A percentile compares a stretch with the other conserved stretches of the same genome.
These are phyloP conservation scores for Cephus rjabovi DNA, from an alignment of 2,888 invertebrate genomes.

Conservation along the genomic window DNA sequence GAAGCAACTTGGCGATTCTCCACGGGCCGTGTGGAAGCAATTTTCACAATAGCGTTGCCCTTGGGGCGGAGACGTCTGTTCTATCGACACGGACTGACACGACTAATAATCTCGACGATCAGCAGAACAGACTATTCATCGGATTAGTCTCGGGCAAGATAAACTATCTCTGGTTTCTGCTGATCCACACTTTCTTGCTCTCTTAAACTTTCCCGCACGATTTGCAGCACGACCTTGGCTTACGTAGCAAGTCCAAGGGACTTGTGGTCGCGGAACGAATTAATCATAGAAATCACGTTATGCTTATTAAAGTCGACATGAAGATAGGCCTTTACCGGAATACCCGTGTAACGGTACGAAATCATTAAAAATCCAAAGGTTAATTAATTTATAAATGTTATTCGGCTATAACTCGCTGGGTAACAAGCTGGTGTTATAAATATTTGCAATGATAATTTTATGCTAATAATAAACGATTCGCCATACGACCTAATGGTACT, in stretches of 20 bases:
- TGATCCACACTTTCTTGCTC: neutral
- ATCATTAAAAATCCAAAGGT: neutral
- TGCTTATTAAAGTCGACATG: neutral
- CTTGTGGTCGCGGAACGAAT: neutral
- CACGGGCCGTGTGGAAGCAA: neutral
- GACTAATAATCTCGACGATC: neutral
- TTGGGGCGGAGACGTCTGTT: neutral
- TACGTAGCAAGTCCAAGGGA: neutral
- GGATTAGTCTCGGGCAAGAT: neutral
- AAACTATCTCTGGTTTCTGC: neutral
- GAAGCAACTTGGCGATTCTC: neutral
- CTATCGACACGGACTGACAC: neutral
- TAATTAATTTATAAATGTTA: conserved; percentile 43
- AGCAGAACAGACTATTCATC: neutral
- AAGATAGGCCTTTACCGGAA: neutral
- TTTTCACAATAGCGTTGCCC: neutral
- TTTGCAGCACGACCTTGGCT: neutral
- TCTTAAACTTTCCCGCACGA: neutral
- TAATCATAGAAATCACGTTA: neutral
- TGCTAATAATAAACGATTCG: conserved; percentile 34
- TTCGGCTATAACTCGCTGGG: conserved; percentile 43
- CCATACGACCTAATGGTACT: neutral
- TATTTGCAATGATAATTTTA: conserved; percentile 49
- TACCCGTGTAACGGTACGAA: neutral
- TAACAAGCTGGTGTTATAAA: conserved; percentile 39